Evolutionary conservation across 1,140 invertebrate species (phyloP), one percentile per base, ranked within the genome.

Genomic region (Micrasema minimum): DNA sequence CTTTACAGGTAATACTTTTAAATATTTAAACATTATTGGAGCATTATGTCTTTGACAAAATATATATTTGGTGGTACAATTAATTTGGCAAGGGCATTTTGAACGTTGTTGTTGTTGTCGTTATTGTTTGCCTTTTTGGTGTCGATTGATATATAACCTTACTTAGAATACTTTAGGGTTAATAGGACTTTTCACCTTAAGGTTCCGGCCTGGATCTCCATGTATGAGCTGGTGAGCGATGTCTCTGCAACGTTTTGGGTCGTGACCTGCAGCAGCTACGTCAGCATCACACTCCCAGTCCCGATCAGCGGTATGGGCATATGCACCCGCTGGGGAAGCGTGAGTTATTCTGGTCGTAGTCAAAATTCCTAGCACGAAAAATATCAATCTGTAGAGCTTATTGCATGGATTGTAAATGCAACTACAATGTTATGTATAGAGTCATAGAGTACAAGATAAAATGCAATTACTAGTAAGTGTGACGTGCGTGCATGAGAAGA

Each of bases 311-410:
- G 87, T 85, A 74, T 92, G 89, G 0, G 94, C 93, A 80, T 93
- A 97, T 2, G 85, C 81, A 6, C 85, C 85, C 0, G 91, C 87
- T 0, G 93, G 92, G 0, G 92, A 92, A 9, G 92, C 93, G 77
- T 94, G 92, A 0, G 92, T 94, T 1, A 94, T 85, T 23, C 92
- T 85, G 0, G 92, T 92, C 3, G 90, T 93, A 0, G 93, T 94
- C 14, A 94, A 91, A 6, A 93, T 78, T 74, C 92, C 92, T 76
- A 22, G n/a, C n/a, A n/a, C n/a, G n/a, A n/a, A 23, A 57, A 70
- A 22, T 12, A 26, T 51, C n/a, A 23, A n/a, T n/a, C n/a, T n/a
- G 35, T 6, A 6, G 11, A 11, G 5, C 11, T 5, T 38, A 38
- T 6, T 38, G n/a, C n/a, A n/a, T n/a, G n/a, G n/a, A n/a, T n/a